Conservation (phyloP, 2,888 invertebrate species). For the Meganola albula region DNA sequence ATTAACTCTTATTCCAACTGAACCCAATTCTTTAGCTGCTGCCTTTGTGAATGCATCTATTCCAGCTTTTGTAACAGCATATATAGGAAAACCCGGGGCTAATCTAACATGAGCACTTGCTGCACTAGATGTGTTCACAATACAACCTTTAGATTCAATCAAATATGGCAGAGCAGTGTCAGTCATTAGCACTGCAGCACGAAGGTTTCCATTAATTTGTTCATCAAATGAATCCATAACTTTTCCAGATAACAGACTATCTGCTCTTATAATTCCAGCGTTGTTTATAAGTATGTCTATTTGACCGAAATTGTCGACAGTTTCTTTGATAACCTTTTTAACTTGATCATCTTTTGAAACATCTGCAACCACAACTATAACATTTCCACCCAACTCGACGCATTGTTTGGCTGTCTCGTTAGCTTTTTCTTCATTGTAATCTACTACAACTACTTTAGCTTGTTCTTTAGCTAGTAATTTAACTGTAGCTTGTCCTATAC, state of each 20-base stretch:
- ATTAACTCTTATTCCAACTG: constrained; percentile 83
- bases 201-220: constrained; percentile 27
- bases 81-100: constrained; percentile 69
- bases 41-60: constrained; percentile 35
- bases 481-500: constrained; percentile 42
- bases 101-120: constrained; percentile 66
- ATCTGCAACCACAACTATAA: constrained; percentile 14
- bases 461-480: constrained; percentile 36
- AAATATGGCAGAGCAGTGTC: constrained; percentile 30
- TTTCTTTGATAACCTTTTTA: constrained; percentile 8
- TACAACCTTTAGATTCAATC: constrained; percentile 30
- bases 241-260: constrained; percentile 10
- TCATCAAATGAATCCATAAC: constrained; percentile 23
- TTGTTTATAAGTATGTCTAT: constrained; percentile 19
- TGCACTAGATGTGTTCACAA: constrained; percentile 34
- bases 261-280: constrained; percentile 8
- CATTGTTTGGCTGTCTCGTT: constrained; percentile 26
- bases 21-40: constrained; percentile 80
- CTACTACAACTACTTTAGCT: constrained; percentile 37
- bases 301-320: constrained; percentile 16
- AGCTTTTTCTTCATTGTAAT: constrained; percentile 36
- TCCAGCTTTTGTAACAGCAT: constrained; percentile 36
- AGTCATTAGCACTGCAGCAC: constrained; percentile 24
- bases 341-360: constrained; percentile 11
- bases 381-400: constrained; percentile 15